These are phyloP conservation scores for Sipha flava DNA, from an alignment of 1,140 invertebrate species.

Conservation along the genomic window DNA sequence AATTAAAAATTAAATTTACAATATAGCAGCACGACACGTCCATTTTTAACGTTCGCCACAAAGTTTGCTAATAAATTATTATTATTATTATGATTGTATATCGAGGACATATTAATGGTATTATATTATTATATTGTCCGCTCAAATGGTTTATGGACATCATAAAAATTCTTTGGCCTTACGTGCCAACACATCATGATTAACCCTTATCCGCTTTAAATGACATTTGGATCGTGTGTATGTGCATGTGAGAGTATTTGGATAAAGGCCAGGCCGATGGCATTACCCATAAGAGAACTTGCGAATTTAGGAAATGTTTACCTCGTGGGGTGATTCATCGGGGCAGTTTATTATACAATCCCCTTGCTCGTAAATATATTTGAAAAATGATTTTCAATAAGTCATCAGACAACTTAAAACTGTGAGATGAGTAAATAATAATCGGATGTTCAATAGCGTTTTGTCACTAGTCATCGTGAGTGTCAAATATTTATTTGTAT, in stretches of 20 bases:
- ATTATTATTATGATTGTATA: not conserved
- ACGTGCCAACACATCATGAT: conserved; percentile 32
- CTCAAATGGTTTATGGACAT: conserved; percentile 25
- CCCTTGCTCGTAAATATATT: not conserved
- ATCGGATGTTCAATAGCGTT: not conserved
- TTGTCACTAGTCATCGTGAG: conserved; percentile 1
- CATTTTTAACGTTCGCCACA: not conserved
- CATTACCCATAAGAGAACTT: not conserved
- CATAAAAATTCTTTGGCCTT: conserved; percentile 22
- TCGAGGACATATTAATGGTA: conserved; percentile 15
- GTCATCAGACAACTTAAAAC: not conserved
- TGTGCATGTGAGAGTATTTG: not conserved
- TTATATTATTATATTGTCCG: conserved; percentile 11
- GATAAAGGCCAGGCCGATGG: not conserved
- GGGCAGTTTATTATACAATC: not conserved
- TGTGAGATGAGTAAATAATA: not conserved
- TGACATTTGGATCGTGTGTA: conserved; percentile 7
- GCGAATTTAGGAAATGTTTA: not conserved
- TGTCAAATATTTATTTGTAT: not conserved
- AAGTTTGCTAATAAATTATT: not conserved
- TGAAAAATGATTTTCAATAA: conserved; percentile 4
- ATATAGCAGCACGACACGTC: not conserved
- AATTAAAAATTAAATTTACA: not conserved
- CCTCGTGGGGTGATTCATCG: conserved; percentile 8
- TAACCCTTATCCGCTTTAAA: conserved; percentile 17